Conservation (phyloP, 2,113 vertebrate genomes). For the Enhydra lutris region DNA sequence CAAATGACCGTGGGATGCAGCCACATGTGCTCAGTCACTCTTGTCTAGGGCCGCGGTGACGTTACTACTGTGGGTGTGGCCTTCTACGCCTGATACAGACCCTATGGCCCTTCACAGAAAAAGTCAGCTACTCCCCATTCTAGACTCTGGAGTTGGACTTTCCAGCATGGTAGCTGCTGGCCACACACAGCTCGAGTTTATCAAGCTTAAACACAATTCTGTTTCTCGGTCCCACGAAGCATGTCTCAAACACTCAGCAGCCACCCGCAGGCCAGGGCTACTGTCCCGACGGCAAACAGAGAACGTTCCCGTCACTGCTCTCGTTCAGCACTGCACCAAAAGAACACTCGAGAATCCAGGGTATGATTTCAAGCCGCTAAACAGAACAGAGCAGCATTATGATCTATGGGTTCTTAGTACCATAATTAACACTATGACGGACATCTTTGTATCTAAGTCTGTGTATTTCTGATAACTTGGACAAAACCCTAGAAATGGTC, state of each 20-base stretch:
- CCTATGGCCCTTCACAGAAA: background rate
- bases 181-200: background rate
- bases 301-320: background rate
- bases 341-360: background rate
- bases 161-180: background rate
- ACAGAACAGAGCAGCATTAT: background rate
- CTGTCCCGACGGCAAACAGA: background rate
- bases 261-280: background rate
- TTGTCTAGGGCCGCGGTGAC: background rate
- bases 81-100: background rate
- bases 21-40: too few relatives aligned
- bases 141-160: background rate
- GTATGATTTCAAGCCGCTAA: background rate
- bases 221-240: background rate
- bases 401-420: background rate
- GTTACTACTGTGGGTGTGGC: rapidly evolving
- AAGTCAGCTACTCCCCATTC: too few relatives aligned
- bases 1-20: background rate
- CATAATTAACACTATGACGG: background rate
- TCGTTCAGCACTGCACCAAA: background rate
- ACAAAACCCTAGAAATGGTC: background rate
- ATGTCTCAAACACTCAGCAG: background rate
- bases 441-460: background rate
- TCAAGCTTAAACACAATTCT: background rate
- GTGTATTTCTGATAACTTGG: background rate